Conservation (phyloP, 2,113 vertebrate genomes). For the Ciconia maguari region DNA sequence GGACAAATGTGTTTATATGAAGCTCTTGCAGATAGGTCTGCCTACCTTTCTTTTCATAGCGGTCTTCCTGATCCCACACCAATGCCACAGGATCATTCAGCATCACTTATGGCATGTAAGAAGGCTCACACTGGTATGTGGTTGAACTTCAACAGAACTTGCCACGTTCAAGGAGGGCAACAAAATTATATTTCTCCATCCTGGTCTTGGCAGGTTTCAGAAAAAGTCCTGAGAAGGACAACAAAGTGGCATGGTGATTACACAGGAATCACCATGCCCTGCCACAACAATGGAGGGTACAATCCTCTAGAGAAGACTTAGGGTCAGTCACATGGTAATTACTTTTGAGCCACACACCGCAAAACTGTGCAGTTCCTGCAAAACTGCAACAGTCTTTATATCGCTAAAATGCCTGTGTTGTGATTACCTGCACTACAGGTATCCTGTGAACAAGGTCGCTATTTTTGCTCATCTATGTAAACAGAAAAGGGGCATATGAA, state of each 20-base stretch:
- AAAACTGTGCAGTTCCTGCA: not conserved
- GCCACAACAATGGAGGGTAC: not conserved
- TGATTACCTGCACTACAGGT: not conserved
- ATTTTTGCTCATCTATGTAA: not conserved
- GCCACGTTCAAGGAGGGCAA: not conserved
- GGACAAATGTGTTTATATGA: not conserved
- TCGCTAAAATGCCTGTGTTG: not conserved
- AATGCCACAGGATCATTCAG: not conserved
- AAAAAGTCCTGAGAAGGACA: not conserved
- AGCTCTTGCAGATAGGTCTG: not conserved
- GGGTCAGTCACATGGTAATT: not conserved
- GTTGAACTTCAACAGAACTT: not conserved
- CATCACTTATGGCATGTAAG: fast-evolving
- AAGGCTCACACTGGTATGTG: not conserved
- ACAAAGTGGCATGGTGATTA: not conserved
- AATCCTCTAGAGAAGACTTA: not conserved
- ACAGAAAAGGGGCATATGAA: not conserved
- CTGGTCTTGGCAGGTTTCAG: not conserved
- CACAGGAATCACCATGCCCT: fast-evolving
- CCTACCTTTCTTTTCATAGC: not conserved
- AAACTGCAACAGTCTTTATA: not conserved
- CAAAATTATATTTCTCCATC: not conserved
- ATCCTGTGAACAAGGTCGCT: not conserved
- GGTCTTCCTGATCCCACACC: not conserved
- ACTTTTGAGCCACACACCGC: not conserved